Conservation (phyloP, 2,113 vertebrate genomes). For the Colinus virginianus region DNA sequence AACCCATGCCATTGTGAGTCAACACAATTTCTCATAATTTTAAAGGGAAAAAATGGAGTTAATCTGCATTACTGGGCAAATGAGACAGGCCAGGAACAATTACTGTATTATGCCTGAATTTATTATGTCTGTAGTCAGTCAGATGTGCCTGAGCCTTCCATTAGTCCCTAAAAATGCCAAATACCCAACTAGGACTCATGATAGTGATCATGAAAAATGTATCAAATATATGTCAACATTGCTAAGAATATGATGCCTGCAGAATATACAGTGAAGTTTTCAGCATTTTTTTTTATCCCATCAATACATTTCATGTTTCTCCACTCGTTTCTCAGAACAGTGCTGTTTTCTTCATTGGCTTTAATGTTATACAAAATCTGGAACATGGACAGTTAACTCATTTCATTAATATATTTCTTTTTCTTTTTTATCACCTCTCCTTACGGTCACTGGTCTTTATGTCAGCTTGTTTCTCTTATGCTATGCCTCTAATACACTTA, state of each 20-base stretch:
- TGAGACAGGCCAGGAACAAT: neutral
- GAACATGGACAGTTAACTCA: slow-evolving; percentile 20
- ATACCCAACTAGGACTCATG: neutral
- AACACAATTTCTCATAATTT: neutral
- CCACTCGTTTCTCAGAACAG: neutral
- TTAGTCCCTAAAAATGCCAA: neutral
- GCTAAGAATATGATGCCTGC: neutral
- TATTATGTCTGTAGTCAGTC: neutral
- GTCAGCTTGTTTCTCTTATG: slow-evolving; percentile 55
- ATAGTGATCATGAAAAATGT: neutral
- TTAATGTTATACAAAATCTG: neutral
- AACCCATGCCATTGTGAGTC: neutral
- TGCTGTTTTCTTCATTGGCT: neutral
- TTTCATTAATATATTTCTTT: slow-evolving; percentile 54
- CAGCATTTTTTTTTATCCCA: neutral
- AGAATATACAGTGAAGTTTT: neutral
- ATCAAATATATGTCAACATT: neutral
- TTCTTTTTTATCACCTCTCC: slow-evolving; percentile 46
- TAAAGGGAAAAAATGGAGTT: neutral
- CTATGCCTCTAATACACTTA: slow-evolving; percentile 65
- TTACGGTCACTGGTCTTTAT: slow-evolving; percentile 71
- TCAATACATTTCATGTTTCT: neutral
- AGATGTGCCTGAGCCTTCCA: fast-evolving
- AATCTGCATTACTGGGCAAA: neutral
- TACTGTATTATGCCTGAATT: neutral